Conservation (phyloP, 1,140 invertebrate genomes). For the Geopemphigus sp. region DNA sequence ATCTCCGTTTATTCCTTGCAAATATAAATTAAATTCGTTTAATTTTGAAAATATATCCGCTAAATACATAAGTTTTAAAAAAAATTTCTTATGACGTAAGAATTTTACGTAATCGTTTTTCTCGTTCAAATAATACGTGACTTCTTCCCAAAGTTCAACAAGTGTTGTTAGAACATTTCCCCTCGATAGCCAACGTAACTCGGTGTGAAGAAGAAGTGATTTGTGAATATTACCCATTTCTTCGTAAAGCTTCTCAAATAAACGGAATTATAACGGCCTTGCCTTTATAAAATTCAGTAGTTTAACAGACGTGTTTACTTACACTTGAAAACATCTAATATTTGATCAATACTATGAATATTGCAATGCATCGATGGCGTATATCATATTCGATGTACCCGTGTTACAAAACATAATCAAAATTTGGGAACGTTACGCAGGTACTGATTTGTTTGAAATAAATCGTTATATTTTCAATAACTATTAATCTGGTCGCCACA, state of each 20-base stretch:
- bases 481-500: too few species aligned
- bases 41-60: neutral
- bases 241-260: conserved; percentile 54
- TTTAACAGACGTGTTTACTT: neutral
- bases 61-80: neutral
- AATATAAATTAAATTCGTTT: neutral
- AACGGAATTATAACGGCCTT: conserved; percentile 33
- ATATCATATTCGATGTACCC: too few species aligned
- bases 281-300: conserved; percentile 45
- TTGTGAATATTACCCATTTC: conserved; percentile 55
- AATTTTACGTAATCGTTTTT: neutral
- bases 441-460: too few species aligned
- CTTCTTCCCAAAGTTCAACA: conserved; percentile 53
- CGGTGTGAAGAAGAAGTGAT: conserved; percentile 54
- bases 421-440: too few species aligned
- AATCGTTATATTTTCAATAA: too few species aligned
- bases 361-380: neutral
- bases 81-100: neutral
- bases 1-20: neutral
- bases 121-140: conserved; percentile 19
- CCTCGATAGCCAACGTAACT: conserved; percentile 55
- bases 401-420: too few species aligned
- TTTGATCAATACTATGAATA: neutral
- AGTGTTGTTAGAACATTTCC: conserved; percentile 55
- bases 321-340: neutral